Evolutionary conservation across 2,113 vertebrate species (phyloP).

Genomic region (Microcebus tavaratra): DNA sequence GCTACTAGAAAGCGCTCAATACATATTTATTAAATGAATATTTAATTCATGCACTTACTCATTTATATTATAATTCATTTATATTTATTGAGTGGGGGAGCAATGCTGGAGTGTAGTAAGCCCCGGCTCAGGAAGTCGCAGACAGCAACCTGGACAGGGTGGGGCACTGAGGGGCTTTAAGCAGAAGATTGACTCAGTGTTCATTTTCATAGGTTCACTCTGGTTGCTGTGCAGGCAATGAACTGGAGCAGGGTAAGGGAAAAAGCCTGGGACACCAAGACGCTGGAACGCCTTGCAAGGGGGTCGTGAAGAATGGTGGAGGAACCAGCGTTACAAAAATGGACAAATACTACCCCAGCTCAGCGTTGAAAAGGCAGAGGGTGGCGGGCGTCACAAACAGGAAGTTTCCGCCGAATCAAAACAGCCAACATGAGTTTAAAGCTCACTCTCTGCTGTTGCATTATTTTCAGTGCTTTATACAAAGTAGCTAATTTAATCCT

Average conservation of each 20-base stretch:
- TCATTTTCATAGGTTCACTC: background rate
- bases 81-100: background rate
- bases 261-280: background rate
- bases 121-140: too few relatives aligned
- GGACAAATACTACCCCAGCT: background rate
- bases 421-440: background rate
- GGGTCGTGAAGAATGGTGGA: background rate
- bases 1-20: background rate
- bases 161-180: too few relatives aligned
- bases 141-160: rapidly evolving
- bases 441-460: background rate
- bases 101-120: background rate
- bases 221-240: background rate
- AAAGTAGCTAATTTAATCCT: background rate
- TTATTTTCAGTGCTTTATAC: background rate
- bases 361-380: background rate
- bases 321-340: background rate
- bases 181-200: background rate
- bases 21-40: background rate
- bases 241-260: background rate
- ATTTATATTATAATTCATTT: background rate
- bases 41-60: background rate
- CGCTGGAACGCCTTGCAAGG: background rate
- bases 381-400: background rate
- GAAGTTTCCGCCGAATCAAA: background rate